Evolutionary conservation across 2,113 vertebrate species (phyloP).

Genomic region (Tiliqua scincoides): DNA sequence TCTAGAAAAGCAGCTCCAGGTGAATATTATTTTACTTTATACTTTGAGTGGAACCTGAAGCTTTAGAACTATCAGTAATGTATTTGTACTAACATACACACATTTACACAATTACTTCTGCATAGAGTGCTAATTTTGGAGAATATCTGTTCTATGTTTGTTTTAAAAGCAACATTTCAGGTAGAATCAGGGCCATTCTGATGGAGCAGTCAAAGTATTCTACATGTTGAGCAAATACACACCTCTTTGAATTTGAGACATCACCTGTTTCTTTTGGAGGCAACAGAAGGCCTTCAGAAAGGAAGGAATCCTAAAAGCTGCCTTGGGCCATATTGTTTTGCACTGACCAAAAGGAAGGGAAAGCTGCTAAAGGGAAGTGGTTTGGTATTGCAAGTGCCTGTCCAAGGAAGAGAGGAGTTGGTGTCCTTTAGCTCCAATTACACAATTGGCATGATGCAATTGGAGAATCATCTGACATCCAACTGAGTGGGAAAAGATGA

Average conservation of each 20-base stretch:
- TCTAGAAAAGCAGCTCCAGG: slow-evolving; percentile 88
- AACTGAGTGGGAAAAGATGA: neutral
- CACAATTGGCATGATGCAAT: neutral
- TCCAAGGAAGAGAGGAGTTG: neutral
- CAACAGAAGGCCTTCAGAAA: neutral
- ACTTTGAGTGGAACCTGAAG: neutral
- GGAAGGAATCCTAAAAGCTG: neutral
- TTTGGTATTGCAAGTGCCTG: neutral
- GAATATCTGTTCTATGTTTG: neutral
- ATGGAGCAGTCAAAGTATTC: neutral
- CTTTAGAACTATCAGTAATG: neutral
- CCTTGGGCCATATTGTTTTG: too few species aligned
- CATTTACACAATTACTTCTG: neutral
- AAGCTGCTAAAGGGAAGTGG: neutral
- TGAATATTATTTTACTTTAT: slow-evolving; percentile 58
- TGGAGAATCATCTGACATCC: neutral
- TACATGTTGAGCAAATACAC: neutral
- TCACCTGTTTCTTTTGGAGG: neutral
- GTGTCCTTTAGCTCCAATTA: neutral
- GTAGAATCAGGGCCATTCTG: neutral
- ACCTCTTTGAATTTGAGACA: neutral
- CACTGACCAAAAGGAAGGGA: neutral
- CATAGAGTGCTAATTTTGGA: neutral
- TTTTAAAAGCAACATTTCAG: neutral
- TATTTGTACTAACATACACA: too few species aligned